A percentile compares a stretch with the other conserved stretches of the same genome.
These are phyloP conservation scores for Laticauda colubrina DNA, from an alignment of 2,113 vertebrate genomes.

Conservation along the genomic window DNA sequence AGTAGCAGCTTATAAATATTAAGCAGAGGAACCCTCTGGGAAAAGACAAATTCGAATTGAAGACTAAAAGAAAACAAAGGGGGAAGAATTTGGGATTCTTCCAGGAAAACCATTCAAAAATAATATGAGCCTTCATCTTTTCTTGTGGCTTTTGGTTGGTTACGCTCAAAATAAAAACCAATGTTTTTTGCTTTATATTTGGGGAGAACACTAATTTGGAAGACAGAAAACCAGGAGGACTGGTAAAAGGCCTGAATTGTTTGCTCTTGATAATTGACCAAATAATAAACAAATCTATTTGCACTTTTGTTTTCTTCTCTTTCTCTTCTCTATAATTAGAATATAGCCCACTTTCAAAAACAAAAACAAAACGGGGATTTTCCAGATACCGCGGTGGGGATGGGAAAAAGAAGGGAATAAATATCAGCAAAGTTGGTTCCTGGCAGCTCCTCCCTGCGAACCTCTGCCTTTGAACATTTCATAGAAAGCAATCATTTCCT, in stretches of 20 bases:
- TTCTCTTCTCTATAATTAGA: not conserved
- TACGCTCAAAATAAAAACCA: not conserved
- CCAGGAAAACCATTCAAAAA: slow-evolving; percentile 9
- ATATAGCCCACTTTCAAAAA: slow-evolving; percentile 12
- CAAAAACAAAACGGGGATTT: slow-evolving; percentile 9
- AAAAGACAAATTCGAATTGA: slow-evolving; percentile 26
- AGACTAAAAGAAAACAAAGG: slow-evolving; percentile 32
- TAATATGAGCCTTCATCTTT: not conserved
- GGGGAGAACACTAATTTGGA: slow-evolving; percentile 20
- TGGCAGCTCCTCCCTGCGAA: not conserved
- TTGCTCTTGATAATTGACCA: slow-evolving; percentile 47
- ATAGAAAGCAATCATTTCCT: not conserved
- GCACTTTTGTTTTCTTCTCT: slow-evolving; percentile 11
- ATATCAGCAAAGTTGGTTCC: not conserved
- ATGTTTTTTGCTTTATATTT: slow-evolving; percentile 17
- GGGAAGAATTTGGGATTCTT: slow-evolving; percentile 19
- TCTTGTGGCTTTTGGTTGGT: slow-evolving; percentile 36
- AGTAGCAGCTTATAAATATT: slow-evolving; percentile 30
- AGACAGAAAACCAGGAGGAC: slow-evolving; percentile 10
- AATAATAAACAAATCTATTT: slow-evolving; percentile 30
- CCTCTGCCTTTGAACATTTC: not conserved
- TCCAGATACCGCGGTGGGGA: not conserved
- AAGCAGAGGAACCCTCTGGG: slow-evolving; percentile 26
- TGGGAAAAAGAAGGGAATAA: not conserved
- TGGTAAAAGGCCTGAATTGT: slow-evolving; percentile 20